Percentiles rank a stretch among this genome's conserved stretches.
Conservation (phyloP, 2,797 vertebrate genomes). For the Peromyscus melanophrys region DNA sequence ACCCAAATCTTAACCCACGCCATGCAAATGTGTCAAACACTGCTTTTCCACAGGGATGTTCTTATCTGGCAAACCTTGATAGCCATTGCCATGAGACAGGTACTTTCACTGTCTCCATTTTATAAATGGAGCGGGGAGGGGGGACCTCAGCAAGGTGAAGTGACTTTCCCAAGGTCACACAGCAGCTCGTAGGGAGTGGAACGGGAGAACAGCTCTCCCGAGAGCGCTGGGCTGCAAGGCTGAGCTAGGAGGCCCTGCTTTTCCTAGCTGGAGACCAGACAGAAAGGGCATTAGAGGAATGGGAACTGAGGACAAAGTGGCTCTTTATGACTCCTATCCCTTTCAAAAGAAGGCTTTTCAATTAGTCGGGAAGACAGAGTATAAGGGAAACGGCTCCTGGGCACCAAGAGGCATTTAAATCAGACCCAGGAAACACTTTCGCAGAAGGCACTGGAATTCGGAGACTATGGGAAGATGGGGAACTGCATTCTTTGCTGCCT, state of each 20-base stretch:
- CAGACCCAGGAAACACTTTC: conserved; percentile 54
- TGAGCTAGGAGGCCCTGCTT: conserved; percentile 36
- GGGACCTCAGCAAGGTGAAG: background rate
- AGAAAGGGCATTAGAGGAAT: conserved; percentile 51
- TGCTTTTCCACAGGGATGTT: background rate
- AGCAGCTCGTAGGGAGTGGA: background rate
- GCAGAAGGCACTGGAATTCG: background rate
- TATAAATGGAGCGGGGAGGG: background rate
- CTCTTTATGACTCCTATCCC: conserved; percentile 32
- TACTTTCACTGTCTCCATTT: background rate
- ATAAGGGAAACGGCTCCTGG: background rate
- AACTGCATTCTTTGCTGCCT: background rate
- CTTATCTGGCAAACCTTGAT: background rate
- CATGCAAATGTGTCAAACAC: background rate
- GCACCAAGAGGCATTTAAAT: conserved; percentile 70
- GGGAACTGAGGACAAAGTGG: conserved; percentile 40
- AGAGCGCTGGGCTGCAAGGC: background rate
- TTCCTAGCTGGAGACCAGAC: background rate
- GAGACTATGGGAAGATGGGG: background rate
- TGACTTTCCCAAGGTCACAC: conserved; percentile 46
- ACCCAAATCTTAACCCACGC: background rate
- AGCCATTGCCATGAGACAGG: background rate
- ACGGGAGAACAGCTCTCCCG: background rate
- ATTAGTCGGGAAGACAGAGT: conserved; percentile 62
- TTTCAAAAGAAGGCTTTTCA: conserved; percentile 71